Evolutionary conservation across 2,113 vertebrate genomes (phyloP).

Genomic region (Myanophis thanlyinensis): DNA sequence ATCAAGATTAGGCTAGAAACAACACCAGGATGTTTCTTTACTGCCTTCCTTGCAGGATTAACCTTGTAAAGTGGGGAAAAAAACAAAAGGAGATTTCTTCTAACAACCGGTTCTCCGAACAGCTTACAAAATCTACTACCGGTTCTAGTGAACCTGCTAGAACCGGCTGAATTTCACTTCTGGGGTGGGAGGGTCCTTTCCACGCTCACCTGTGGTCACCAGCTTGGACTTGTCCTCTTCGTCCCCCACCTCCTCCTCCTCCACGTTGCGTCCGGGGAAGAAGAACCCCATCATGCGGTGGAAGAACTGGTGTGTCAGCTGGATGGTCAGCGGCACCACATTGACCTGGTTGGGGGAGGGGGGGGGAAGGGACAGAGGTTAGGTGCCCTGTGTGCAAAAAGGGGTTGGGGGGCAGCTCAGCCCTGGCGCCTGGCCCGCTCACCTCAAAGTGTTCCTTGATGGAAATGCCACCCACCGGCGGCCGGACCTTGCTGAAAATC

Average conservation of each 20-base stretch:
- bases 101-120: too few relatives aligned
- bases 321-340: constrained; percentile 96
- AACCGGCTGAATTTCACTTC: too few relatives aligned
- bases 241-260: constrained; percentile 95
- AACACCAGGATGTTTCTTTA: too few relatives aligned
- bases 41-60: too few relatives aligned
- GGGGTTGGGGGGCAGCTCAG: not conserved
- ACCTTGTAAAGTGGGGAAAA: too few relatives aligned
- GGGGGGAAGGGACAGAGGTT: accelerated
- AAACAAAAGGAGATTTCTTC: too few relatives aligned
- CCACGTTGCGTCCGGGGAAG: constrained; percentile 92
- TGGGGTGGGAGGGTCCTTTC: accelerated
- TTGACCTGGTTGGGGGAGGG: constrained; percentile 80
- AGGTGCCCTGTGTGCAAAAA: not conserved
- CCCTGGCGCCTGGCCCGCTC: constrained; percentile 13
- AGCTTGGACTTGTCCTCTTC: constrained; percentile 97
- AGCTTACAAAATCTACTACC: too few relatives aligned
- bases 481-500: constrained; percentile 98
- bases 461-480: constrained; percentile 96
- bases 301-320: constrained; percentile 99
- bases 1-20: too few relatives aligned
- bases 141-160: too few relatives aligned
- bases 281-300: constrained; percentile 99
- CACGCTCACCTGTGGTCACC: constrained; percentile 89
- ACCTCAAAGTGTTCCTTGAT: constrained; percentile 99